Percentiles rank a stretch among this genome's conserved stretches.
Evolutionary conservation across 2,888 invertebrate species (phyloP).

Genomic region (Glaucopsyche alexis): DNA sequence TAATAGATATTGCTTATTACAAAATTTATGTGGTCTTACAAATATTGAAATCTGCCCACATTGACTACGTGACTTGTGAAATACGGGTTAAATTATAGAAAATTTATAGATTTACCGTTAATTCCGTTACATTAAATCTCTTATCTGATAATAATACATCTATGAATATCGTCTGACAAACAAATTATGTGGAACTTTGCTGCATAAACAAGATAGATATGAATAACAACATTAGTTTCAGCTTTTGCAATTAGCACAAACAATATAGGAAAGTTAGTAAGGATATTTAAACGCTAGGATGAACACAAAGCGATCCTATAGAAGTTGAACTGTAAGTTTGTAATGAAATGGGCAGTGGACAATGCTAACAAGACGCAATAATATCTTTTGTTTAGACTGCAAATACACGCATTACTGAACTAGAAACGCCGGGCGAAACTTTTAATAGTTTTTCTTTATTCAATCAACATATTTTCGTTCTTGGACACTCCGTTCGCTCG

Average conservation of each 20-base stretch:
- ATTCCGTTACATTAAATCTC: too few species aligned
- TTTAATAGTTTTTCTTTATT: slow-evolving; percentile 79
- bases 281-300: slow-evolving; percentile 23
- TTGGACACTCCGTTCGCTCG: slow-evolving; percentile 74
- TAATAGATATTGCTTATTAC: too few species aligned
- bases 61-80: too few species aligned
- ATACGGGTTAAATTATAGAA: too few species aligned
- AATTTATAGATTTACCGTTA: too few species aligned
- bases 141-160: too few species aligned
- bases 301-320: slow-evolving; percentile 34
- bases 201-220: background rate
- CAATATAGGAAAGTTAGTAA: slow-evolving; percentile 17
- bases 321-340: slow-evolving; percentile 34
- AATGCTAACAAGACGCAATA: slow-evolving; percentile 40
- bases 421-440: slow-evolving; percentile 66
- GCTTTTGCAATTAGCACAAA: slow-evolving; percentile 17
- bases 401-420: slow-evolving; percentile 58
- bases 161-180: background rate
- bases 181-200: background rate
- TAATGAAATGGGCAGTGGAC: slow-evolving; percentile 34
- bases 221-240: background rate
- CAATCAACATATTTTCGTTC: slow-evolving; percentile 78
- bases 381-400: slow-evolving; percentile 40
- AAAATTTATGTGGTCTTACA: too few species aligned
- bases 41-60: too few species aligned